Percentiles rank a stretch among this genome's conserved stretches.
phyloP scores from a whole-genome alignment of 2,888 invertebrate genomes.

The Brachyopa scutellaris region DNA sequence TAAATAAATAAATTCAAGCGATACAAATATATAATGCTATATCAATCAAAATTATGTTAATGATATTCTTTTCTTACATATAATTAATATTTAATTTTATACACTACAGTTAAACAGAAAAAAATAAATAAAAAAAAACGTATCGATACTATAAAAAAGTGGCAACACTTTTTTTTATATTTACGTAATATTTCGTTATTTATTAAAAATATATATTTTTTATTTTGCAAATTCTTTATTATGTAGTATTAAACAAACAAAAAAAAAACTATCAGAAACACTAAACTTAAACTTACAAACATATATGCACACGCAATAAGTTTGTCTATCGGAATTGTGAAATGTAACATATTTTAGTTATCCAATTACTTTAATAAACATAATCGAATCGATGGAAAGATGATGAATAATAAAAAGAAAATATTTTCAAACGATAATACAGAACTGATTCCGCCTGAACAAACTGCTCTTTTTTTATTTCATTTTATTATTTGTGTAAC shows the following conservation, averaged over 20 bases:
- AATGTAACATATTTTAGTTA: slow-evolving; percentile 46
- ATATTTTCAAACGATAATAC: slow-evolving; percentile 36
- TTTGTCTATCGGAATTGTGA: slow-evolving; percentile 50
- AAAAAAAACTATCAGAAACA: slow-evolving; percentile 42
- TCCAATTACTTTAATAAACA: slow-evolving; percentile 21
- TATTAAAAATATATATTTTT: slow-evolving; percentile 67
- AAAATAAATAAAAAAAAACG: slow-evolving; percentile 16
- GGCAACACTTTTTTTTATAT: slow-evolving; percentile 54
- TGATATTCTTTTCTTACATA: slow-evolving; percentile 42
- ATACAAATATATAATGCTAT: slow-evolving; percentile 47
- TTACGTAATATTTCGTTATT: slow-evolving; percentile 67
- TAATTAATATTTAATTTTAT: slow-evolving; percentile 49
- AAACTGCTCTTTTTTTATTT: slow-evolving; percentile 32
- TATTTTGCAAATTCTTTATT: slow-evolving; percentile 58
- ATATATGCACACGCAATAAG: slow-evolving; percentile 27
- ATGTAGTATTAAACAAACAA: slow-evolving; percentile 58
- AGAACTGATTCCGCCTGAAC: slow-evolving; percentile 65
- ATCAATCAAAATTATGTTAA: slow-evolving; percentile 64
- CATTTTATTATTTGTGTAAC: neutral
- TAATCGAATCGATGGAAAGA: slow-evolving; percentile 39
- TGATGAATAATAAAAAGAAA: slow-evolving; percentile 39
- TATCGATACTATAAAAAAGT: slow-evolving; percentile 56
- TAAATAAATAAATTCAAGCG: slow-evolving; percentile 31
- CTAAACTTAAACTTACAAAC: slow-evolving; percentile 26
- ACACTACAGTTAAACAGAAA: slow-evolving; percentile 36